Percentiles rank a stretch among this genome's conserved stretches.
phyloP scores from a whole-genome alignment of 2,888 invertebrate genomes.

The Subacronicta megacephala region DNA sequence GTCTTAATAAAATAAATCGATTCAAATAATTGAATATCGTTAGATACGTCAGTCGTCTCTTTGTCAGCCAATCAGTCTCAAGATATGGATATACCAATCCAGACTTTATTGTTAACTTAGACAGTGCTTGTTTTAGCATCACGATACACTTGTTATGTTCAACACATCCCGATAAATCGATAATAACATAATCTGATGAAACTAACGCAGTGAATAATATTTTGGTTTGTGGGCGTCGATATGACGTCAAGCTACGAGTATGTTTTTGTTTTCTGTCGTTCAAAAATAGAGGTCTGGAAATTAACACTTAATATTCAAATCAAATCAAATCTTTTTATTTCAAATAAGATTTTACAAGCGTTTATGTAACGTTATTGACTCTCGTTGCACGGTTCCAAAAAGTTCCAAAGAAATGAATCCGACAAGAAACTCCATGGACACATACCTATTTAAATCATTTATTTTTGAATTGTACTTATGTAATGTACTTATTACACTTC shows the following conservation, averaged over 20 bases:
- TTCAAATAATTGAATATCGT: slow-evolving; percentile 38
- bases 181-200: slow-evolving; percentile 54
- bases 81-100: slow-evolving; percentile 22
- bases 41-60: slow-evolving; percentile 32
- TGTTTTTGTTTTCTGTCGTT: slow-evolving; percentile 35
- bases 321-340: too few relatives aligned
- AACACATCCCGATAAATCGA: slow-evolving; percentile 13
- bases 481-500: too few relatives aligned
- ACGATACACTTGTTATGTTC: slow-evolving; percentile 27
- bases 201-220: slow-evolving; percentile 36
- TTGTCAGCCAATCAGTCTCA: slow-evolving; percentile 28
- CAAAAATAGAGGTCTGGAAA: slow-evolving; percentile 12
- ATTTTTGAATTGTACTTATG: too few relatives aligned
- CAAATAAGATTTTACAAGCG: too few relatives aligned
- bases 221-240: slow-evolving; percentile 18
- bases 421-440: too few relatives aligned
- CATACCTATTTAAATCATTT: too few relatives aligned
- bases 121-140: slow-evolving; percentile 43
- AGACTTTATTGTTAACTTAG: slow-evolving; percentile 33
- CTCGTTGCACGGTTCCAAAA: too few relatives aligned
- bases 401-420: too few relatives aligned
- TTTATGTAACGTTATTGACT: too few relatives aligned
- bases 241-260: slow-evolving; percentile 31
- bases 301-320: slow-evolving; percentile 7
- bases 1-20: too few relatives aligned